Evolutionary conservation across 1,140 invertebrate genomes (phyloP), one percentile per base, ranked within the genome.

Genomic region (Microplitis demolitor): DNA sequence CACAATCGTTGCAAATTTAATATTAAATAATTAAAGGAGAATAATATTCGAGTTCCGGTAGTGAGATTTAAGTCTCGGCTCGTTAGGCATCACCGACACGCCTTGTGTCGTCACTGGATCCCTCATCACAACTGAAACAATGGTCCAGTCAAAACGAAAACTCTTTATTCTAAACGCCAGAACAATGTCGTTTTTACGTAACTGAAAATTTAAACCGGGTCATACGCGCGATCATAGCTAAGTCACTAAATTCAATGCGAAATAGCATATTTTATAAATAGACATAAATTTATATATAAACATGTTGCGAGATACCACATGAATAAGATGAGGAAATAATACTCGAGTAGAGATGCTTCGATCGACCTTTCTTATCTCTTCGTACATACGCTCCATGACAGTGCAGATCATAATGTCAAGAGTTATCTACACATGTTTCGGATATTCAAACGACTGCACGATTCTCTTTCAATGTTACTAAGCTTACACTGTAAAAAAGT

Each of bases 191-290:
- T n/a, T 67, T 67, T 67, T 67, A 31, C 66, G 51, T 67, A 50
- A 67, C 53, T 6, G 9, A 53, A 67, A 66, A 39, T 66, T 67
- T 5, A 13, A 67, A 67, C 51, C 66, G 39, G 66, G 66, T 67
- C 66, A 67, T 62, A 62, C 6, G 62, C 37, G 37, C 39, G 9
- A 45, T 45, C 11, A 6, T 45, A 45, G 39, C 39, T 6, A 45
- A 45, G 39, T 11, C 11, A 45, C 8, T 45, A 6, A 9, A 45
- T 45, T 45, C 6, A 9, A 9, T 8, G 39, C 39, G 6, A 45
- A 45, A 45, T 11, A 45, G 5, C 24, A 24, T 24, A 24, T 24
- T 24, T 24, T 24, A 45, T 45, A 45, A 45, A 45, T 54, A 24
- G 16, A 58, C 9, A 8, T 9, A 9, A 24, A 11, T 9, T 24